These are phyloP conservation scores for Mus caroli DNA, from an alignment of 2,797 vertebrate genomes.

Conservation along the genomic window DNA sequence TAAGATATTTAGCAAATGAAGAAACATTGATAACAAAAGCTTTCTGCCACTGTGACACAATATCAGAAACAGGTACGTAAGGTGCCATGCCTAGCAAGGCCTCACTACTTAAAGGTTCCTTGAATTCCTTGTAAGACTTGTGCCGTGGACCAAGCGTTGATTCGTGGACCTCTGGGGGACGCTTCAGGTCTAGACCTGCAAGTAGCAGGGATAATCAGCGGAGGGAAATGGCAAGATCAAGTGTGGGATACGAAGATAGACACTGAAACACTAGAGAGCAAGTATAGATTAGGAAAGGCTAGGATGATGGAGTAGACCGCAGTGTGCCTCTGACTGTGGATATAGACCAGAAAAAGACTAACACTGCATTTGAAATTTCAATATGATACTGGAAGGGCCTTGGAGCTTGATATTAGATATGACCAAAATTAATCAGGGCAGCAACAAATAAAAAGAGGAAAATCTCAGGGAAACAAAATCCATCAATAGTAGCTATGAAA, in stretches of 20 bases:
- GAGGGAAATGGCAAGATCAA: neutral
- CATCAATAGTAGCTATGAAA: neutral
- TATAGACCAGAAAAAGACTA: neutral
- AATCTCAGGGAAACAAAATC: neutral
- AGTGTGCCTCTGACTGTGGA: too few relatives aligned
- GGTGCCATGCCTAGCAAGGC: too few relatives aligned
- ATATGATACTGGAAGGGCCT: neutral
- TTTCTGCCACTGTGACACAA: neutral
- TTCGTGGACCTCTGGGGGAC: too few relatives aligned
- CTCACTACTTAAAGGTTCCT: neutral
- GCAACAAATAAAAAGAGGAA: neutral
- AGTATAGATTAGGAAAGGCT: neutral
- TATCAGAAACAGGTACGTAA: neutral
- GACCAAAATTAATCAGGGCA: constrained; percentile 20
- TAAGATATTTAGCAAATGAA: neutral
- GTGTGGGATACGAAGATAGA: neutral
- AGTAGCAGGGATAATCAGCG: neutral
- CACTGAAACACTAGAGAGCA: neutral
- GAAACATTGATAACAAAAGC: neutral
- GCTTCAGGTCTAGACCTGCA: neutral
- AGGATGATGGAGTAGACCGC: neutral
- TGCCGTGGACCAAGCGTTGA: neutral
- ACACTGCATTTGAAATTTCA: neutral
- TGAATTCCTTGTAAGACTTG: neutral
- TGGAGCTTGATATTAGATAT: neutral